Conservation (phyloP, 1,140 invertebrate species). For the Drosophila micromelanica region DNA sequence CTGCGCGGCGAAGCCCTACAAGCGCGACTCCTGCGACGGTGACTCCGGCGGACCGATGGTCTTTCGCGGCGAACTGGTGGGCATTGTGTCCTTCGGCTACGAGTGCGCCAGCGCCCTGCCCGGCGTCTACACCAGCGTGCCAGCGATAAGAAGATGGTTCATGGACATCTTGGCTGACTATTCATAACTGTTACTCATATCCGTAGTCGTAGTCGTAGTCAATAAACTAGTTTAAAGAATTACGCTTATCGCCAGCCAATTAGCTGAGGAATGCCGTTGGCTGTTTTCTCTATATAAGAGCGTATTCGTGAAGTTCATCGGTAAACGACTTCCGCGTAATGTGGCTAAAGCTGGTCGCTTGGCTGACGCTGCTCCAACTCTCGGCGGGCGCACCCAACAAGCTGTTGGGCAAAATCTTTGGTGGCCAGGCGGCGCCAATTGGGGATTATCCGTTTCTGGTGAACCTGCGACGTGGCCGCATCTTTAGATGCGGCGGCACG, state of each 20-base stretch:
- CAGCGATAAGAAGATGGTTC: constrained; percentile 55
- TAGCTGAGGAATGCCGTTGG: constrained; percentile 55
- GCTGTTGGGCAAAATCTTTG: constrained; percentile 43
- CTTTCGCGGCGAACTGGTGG: constrained; percentile 49
- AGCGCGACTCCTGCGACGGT: constrained; percentile 61
- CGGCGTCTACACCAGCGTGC: constrained; percentile 65
- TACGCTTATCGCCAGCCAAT: constrained; percentile 54
- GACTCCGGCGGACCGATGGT: constrained; percentile 67
- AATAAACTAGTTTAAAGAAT: constrained; percentile 15
- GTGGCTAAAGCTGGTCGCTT: constrained; percentile 19
- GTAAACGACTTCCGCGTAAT: constrained; percentile 1
- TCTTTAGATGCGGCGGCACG: constrained; percentile 57
- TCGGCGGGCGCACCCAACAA: not conserved
- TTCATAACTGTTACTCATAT: constrained; percentile 22
- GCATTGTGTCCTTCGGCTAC: constrained; percentile 60
- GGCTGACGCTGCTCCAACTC: constrained; percentile 10
- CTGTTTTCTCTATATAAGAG: constrained; percentile 10
- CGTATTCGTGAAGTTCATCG: not conserved
- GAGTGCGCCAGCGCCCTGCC: constrained; percentile 53
- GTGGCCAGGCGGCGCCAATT: constrained; percentile 22
- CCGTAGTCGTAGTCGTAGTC: too few relatives aligned
- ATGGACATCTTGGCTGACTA: constrained; percentile 19
- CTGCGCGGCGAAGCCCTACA: constrained; percentile 44
- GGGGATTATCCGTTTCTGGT: constrained; percentile 56
- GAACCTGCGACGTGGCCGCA: constrained; percentile 41